A percentile compares a stretch with the other conserved stretches of the same genome.
These are phyloP conservation scores for Chitala chitala DNA, from an alignment of 2,113 vertebrate genomes.

Conservation along the genomic window DNA sequence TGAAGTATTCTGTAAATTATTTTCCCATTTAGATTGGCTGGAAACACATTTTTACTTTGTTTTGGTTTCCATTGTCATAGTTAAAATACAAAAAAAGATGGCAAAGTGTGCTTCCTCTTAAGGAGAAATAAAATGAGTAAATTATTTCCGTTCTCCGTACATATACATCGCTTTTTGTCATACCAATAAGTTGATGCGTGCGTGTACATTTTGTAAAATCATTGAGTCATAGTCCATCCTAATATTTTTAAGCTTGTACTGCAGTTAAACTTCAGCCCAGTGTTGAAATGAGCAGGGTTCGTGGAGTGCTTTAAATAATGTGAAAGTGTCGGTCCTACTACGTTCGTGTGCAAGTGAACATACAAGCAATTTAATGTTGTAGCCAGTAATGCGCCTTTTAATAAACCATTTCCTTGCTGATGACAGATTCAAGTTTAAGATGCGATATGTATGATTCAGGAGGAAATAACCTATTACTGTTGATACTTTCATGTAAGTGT, in stretches of 20 bases:
- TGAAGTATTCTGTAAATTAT: not conserved
- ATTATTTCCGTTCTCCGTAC: no score
- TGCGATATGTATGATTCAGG: not conserved
- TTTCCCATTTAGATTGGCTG: slow-evolving; percentile 26
- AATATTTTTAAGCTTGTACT: not conserved
- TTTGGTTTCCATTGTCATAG: not conserved
- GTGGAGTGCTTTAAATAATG: no score
- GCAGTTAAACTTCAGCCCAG: no score
- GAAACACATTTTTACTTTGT: slow-evolving; percentile 16
- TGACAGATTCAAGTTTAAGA: not conserved
- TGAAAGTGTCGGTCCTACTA: not conserved
- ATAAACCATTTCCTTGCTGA: slow-evolving; percentile 4
- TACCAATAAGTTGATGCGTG: no score
- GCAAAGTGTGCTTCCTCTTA: no score
- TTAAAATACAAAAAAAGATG: not conserved
- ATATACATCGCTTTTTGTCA: not conserved
- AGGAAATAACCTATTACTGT: no score
- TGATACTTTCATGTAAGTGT: no score
- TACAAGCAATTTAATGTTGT: not conserved
- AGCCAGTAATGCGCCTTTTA: not conserved
- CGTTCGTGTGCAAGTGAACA: not conserved
- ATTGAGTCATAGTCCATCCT: no score
- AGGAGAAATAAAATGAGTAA: no score
- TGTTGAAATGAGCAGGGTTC: no score
- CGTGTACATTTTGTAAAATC: slow-evolving; percentile 7